Percentiles rank a stretch among this genome's conserved stretches.
Evolutionary conservation across 2,797 vertebrate genomes (phyloP).

Genomic region (Phoeniculus purpureus): DNA sequence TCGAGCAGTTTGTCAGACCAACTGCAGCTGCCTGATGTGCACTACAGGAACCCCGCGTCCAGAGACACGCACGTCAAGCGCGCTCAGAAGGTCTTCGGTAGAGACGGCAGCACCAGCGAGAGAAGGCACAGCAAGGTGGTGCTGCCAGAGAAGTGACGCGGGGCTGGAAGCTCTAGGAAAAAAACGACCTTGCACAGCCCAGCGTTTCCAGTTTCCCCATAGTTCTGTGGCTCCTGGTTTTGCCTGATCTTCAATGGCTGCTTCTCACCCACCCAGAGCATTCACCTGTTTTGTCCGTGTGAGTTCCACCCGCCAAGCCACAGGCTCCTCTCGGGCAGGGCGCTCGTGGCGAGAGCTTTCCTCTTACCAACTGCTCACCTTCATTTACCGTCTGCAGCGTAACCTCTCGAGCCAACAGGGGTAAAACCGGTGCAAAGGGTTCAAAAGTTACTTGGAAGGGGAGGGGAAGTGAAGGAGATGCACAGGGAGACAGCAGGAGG

Average conservation of each 20-base stretch:
- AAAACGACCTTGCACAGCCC: not conserved
- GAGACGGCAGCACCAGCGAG: not conserved
- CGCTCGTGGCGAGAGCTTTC: not conserved
- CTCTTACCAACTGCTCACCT: not conserved
- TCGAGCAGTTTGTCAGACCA: not conserved
- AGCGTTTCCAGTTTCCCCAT: not conserved
- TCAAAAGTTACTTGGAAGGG: slow-evolving; percentile 36
- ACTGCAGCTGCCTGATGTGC: not conserved
- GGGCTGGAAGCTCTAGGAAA: not conserved
- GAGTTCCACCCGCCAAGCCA: not conserved
- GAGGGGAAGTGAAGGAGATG: fast-evolving
- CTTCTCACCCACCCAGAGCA: not conserved
- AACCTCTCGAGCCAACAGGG: not conserved
- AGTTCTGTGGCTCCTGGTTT: not conserved
- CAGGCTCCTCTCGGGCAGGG: not conserved
- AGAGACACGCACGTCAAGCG: not conserved
- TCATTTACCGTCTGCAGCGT: not conserved
- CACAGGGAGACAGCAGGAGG: not conserved
- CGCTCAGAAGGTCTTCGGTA: not conserved
- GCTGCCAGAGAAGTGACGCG: not conserved
- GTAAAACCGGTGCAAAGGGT: not conserved
- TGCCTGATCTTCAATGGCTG: fast-evolving
- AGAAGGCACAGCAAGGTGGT: not conserved
- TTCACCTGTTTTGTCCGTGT: fast-evolving
- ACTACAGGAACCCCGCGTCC: not conserved